Evolutionary conservation across 1,140 invertebrate species (phyloP).

Genomic region (Orussus abietinus): DNA sequence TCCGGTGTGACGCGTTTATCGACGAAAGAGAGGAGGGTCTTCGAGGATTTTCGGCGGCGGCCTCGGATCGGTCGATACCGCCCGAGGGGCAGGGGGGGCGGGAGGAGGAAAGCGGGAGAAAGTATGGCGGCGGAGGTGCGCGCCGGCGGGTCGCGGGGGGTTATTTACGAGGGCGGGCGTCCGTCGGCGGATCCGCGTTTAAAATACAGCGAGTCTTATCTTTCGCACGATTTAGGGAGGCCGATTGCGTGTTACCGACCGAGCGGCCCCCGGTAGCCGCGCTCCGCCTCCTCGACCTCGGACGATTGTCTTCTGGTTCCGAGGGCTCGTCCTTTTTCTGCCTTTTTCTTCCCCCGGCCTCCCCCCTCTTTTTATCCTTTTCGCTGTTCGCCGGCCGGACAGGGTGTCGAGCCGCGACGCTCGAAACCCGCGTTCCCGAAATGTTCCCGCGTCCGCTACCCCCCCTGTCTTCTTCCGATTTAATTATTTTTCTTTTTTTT

Average conservation of each 20-base stretch:
- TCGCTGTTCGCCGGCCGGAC: conserved; percentile 8
- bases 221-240: conserved; percentile 32
- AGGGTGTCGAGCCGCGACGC: no score
- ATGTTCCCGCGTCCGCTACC: no score
- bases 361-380: conserved; percentile 3
- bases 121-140: no score
- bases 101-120: conserved; percentile 3
- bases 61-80: no score
- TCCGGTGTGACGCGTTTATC: no score
- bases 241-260: conserved; percentile 19
- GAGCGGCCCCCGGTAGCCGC: conserved; percentile 6
- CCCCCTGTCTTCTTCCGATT: no score
- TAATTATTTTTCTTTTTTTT: no score
- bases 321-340: conserved; percentile 9
- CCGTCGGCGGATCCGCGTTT: conserved; percentile 24
- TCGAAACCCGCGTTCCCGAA: no score
- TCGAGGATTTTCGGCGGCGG: no score
- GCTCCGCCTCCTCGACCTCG: background rate
- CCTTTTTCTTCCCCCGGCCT: conserved; percentile 3
- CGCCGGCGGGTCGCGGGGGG: no score
- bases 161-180: conserved; percentile 29
- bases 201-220: conserved; percentile 32
- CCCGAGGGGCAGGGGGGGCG: background rate
- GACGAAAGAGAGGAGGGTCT: no score
- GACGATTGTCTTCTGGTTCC: no score